Evolutionary conservation across 2,888 invertebrate genomes (phyloP), one percentile per base, ranked within the genome.

Genomic region (Helleia helle): DNA sequence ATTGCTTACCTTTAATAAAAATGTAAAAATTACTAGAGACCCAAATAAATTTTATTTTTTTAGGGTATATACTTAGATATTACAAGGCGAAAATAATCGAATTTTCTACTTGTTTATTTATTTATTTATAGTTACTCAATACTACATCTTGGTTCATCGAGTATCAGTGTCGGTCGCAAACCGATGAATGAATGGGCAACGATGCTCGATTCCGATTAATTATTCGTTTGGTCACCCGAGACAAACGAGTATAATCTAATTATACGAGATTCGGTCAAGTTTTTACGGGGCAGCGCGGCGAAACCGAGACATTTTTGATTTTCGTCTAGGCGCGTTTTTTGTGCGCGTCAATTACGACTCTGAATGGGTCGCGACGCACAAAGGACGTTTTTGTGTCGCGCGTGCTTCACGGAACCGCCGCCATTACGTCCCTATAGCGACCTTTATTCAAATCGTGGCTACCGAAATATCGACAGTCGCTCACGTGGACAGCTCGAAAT

Each of bases 251-350:
- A 57, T 75, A 72, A 79, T 80, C 72, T 73, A 79, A 81, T 81
- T 74, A 76, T 65, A 62, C 68, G 61, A 62, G 64, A 66, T 62
- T 65, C 61, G 67, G 60, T 55, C 63, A 59, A 56, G 52, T 49
- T 57, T 71, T 74, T 72, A 74, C 68, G 59, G 52, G 48, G 49
- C 43, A 50, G 51, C 58, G 54, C 61, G 50, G 58, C 58, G 63
- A 62, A 69, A 73, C 76, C 71, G 74, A 65, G 62, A 74, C 75
- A 65, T 75, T 80, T 76, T 74, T 66, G 71, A 81, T 75, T 79
- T 76, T 72, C 69, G 63, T 71, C 66, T 65, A 65, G 62, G 54
- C 52, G 48, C 56, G 58, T 71, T 81, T 81, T 81, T 81, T 81
- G 62, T 59, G 49, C 61, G 70, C 73, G 66, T 77, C 76, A 79